Conservation (phyloP, 2,888 invertebrate genomes). For the Strigamia crassipes region DNA sequence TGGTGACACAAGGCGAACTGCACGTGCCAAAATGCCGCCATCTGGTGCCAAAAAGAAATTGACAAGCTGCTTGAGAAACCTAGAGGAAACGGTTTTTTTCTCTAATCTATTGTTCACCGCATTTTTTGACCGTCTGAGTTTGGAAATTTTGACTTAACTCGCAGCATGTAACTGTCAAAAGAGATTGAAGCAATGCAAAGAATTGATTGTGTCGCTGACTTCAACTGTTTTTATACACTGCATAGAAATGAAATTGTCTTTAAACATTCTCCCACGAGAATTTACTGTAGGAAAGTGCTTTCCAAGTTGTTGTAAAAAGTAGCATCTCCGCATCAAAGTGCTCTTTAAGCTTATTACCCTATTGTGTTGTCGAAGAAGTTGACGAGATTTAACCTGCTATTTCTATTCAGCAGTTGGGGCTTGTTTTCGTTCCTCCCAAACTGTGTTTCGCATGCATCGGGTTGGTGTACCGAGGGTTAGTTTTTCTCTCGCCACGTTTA, state of each 20-base stretch:
- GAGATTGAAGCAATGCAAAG: background rate
- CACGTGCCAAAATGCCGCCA: conserved; percentile 12
- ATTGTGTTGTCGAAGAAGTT: conserved; percentile 17
- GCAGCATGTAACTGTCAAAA: background rate
- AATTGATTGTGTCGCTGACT: background rate
- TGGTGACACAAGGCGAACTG: conserved; percentile 15
- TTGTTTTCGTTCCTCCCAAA: background rate
- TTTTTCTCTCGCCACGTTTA: background rate
- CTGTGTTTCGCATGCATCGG: background rate
- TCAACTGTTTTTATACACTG: background rate
- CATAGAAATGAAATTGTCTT: conserved; percentile 2
- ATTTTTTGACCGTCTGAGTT: conserved; percentile 7
- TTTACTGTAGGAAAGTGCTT: background rate
- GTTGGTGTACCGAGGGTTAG: background rate
- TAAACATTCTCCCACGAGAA: background rate
- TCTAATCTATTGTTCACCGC: background rate
- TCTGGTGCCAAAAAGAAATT: conserved; percentile 27
- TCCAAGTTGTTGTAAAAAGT: background rate
- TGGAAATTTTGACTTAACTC: conserved; percentile 2
- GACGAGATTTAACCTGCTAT: conserved; percentile 30
- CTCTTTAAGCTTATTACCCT: conserved; percentile 26
- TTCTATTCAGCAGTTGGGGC: conserved; percentile 19
- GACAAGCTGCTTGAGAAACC: conserved; percentile 3
- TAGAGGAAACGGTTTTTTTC: background rate
- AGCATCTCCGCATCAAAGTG: background rate